Evolutionary conservation across 1,140 invertebrate genomes (phyloP).

Genomic region (Andricus grossulariae): DNA sequence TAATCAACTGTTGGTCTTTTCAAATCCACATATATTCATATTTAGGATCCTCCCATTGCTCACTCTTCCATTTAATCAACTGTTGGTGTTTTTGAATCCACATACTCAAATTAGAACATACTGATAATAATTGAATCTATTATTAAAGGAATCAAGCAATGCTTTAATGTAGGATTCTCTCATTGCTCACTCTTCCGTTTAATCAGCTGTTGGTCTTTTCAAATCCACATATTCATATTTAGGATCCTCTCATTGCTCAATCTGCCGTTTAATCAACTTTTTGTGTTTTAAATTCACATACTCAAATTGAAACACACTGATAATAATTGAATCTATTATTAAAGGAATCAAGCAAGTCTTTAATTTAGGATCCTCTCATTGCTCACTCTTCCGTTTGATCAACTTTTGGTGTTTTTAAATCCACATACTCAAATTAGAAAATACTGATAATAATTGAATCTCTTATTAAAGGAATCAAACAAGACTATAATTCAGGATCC

Average conservation of each 20-base stretch:
- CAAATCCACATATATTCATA: too few relatives aligned
- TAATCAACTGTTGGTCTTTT: background rate
- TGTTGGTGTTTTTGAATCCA: background rate
- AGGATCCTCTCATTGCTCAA: too few relatives aligned
- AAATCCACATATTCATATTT: too few relatives aligned
- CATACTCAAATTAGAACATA: background rate
- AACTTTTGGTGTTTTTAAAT: too few relatives aligned
- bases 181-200: background rate
- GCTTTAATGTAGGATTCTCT: background rate
- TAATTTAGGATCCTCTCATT: background rate
- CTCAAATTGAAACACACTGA: background rate
- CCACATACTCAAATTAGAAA: background rate
- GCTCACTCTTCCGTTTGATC: background rate
- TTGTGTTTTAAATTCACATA: too few relatives aligned
- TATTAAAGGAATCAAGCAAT: background rate
- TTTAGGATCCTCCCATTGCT: background rate
- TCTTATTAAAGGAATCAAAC: background rate
- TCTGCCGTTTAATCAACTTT: background rate
- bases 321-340: background rate
- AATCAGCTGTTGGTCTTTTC: background rate
- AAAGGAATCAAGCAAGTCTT: background rate
- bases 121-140: background rate
- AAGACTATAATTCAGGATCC: constrained; percentile 1
- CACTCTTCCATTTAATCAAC: background rate
- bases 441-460: background rate